Evolutionary conservation across 2,113 vertebrate genomes (phyloP), one percentile per base, ranked within the genome.

Genomic region (Paratilapia polleni): DNA sequence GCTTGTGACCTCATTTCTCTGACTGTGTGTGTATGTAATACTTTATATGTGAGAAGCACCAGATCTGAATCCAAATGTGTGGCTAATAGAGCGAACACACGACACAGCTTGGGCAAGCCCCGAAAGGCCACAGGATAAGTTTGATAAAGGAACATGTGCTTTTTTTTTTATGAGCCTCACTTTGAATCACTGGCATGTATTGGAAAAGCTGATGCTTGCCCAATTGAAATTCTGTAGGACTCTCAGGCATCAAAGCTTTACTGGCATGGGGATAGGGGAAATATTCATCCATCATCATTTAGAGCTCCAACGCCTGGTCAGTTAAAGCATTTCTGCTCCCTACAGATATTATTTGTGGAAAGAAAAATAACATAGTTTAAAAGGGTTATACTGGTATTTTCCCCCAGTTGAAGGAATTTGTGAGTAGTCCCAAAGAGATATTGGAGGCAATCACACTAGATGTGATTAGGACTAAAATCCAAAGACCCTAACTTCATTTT

Each of bases 231-330:
- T 79, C 28, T 58, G 58, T 28, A 19, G n/a, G 54, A 77, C 76
- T 73, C 68, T 82, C 58, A 58, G 64, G 41, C 77, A 83, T 78
- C 68, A 79, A 66, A 70, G 74, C 77, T 82, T 86, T 63, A 81
- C 56, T 52, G 28, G 76, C 64, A 62, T 49, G n/a, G 19, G 49
- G 56, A 66, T 19, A 4, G 20, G 68, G 81, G 77, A 87, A 89
- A 87, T 85, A 64, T 59, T 87, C 62, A 90, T 93, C 89, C 88
- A 83, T 94, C 85, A 85, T 82, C 28, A 77, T 91, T 87, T 86
- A 76, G 80, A 68, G 54, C 70, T 75, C 49, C n/a, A 57, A 26
- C 9, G n/a, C 63, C 20, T 38, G 3, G 31, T 76, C 36, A 43
- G 11, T 28, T 77, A n/a, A 70, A 59, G 13, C n/a, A 47, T 76